Conservation (phyloP, 2,888 invertebrate genomes). For the Limnephilus marmoratus region DNA sequence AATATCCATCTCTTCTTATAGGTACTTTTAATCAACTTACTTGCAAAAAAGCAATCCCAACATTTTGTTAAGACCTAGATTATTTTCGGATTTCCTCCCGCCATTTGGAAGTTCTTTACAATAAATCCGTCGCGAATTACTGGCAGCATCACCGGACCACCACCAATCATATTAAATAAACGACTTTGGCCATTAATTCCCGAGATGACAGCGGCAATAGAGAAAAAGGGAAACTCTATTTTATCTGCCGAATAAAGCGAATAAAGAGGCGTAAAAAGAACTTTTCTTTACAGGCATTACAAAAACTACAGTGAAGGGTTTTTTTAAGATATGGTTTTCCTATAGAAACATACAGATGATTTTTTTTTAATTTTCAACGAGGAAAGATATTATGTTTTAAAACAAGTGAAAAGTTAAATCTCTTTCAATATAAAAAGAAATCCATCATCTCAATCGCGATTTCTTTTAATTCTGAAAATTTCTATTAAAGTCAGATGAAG, state of each 20-base stretch:
- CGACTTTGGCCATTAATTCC: neutral
- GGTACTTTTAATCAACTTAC: neutral
- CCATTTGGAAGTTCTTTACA: conserved; percentile 3
- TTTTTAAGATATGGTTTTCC: neutral
- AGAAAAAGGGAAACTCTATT: conserved; percentile 16
- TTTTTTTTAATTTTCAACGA: neutral
- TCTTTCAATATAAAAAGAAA: neutral
- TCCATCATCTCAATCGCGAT: neutral
- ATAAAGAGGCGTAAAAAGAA: conserved; percentile 14
- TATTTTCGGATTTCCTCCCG: neutral
- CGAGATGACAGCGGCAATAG: conserved; percentile 28
- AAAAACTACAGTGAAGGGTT: neutral
- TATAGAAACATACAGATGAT: neutral
- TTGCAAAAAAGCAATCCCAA: neutral
- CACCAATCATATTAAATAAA: conserved; percentile 19
- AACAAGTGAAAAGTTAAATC: neutral
- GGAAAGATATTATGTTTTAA: neutral
- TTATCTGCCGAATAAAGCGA: conserved; percentile 13
- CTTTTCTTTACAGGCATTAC: neutral
- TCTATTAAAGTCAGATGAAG: too few species aligned
- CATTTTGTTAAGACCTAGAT: neutral
- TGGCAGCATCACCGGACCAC: conserved; percentile 10
- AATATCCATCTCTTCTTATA: neutral
- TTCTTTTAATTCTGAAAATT: too few species aligned
- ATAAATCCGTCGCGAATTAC: conserved; percentile 21